Evolutionary conservation across 35 echinoderm and acorn worm genomes (phyloP), one percentile per base, ranked within the genome.

Genomic region (Holothuria glaberrima): DNA sequence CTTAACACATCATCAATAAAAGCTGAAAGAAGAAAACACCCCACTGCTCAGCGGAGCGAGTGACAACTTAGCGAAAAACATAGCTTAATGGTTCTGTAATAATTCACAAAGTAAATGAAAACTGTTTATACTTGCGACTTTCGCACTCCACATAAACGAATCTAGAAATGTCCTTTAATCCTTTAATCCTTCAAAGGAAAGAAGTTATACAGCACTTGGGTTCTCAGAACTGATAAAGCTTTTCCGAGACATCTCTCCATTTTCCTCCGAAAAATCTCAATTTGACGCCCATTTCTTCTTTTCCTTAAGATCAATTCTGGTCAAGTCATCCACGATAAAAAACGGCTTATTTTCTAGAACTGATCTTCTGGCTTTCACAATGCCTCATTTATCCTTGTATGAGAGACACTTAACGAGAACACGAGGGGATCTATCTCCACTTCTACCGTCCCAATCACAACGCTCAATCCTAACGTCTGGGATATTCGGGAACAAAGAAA

Each of bases 341-440:
- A 64, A 64, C 3, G 60, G 3, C 60, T 64, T 14, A 64, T 64
- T 64, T 64, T 64, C 60, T 64, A 64, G 60, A 5, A 12, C 60
- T 14, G 60, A 64, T 64, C 60, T 64, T 71, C 68, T 71, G 27
- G 68, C 68, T 71, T 71, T 71, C 68, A 71, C 27, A 30, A 71
- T 41, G 7, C 2, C 36, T 41, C 2, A 4, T 41, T 41, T 41
- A 41, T 41, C 36, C 36, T 41, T 2, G 36, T 41, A 41, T 41
- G 36, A 41, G 7, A 41, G 36, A 41, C 36, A 41, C 36, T 7
- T 2, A 41, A 71, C 68, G 7, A 71, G 69, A 32, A 6, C 29
- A 17, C 29, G 69, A 9, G 29, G 68, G 22, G 25, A 72, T 72
- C 30, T 72, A 26, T 72, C 9, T 31, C 29, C 25, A 72, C 28